phyloP scores from a whole-genome alignment of 2,888 invertebrate genomes.

The Apantesis nais region DNA sequence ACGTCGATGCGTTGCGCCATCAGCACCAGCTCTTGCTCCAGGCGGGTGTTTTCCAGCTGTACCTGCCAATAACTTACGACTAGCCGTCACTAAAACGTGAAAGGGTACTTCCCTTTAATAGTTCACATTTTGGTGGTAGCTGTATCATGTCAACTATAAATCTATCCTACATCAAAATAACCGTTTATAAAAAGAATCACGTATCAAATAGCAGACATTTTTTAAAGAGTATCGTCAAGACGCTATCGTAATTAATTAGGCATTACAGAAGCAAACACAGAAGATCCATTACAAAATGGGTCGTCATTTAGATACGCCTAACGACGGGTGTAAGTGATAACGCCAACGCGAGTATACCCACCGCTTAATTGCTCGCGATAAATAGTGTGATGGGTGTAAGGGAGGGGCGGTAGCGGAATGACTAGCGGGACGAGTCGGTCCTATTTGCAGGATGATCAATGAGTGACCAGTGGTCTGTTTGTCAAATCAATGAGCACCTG shows the following conservation, averaged over 20 bases:
- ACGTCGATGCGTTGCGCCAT: no score
- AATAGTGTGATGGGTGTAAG: slow-evolving; percentile 50
- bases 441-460: not conserved
- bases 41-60: no score
- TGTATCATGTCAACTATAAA: no score
- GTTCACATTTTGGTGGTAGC: no score
- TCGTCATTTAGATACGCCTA: slow-evolving; percentile 61
- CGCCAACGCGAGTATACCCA: slow-evolving; percentile 56
- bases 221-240: slow-evolving; percentile 1
- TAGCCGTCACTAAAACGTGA: no score
- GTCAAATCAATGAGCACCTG: not conserved
- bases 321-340: slow-evolving; percentile 65
- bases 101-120: no score
- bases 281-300: slow-evolving; percentile 51
- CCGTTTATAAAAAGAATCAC: not conserved
- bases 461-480: not conserved
- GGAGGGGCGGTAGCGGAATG: slow-evolving; percentile 21
- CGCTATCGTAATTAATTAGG: slow-evolving; percentile 40
- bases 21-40: no score
- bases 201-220: not conserved
- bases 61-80: no score
- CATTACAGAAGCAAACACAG: slow-evolving; percentile 49
- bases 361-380: slow-evolving; percentile 74
- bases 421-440: not conserved
- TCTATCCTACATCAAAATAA: no score